Evolutionary conservation across 2,113 vertebrate species (phyloP).

Genomic region (Etia nguti): DNA sequence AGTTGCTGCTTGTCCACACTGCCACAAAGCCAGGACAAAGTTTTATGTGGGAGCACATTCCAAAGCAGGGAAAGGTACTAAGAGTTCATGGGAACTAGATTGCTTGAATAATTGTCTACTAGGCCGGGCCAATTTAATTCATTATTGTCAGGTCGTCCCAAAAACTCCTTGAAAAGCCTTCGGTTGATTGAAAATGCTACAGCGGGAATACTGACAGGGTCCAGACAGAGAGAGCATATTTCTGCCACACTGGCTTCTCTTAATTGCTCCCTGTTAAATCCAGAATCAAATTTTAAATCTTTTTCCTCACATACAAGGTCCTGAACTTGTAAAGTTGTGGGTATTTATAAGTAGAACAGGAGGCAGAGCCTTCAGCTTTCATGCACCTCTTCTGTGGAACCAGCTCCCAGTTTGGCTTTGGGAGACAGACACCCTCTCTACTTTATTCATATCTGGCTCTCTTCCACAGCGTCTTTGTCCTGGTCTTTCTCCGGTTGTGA

Average conservation of each 20-base stretch:
- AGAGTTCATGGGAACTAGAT: not conserved
- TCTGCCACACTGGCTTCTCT: not conserved
- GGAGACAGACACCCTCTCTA: not conserved
- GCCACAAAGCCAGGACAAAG: not conserved
- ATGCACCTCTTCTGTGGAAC: not conserved
- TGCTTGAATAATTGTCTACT: not conserved
- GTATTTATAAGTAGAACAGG: not conserved
- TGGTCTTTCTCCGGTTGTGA: not conserved
- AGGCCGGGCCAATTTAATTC: accelerated
- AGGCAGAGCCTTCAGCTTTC: not conserved
- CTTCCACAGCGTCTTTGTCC: not conserved
- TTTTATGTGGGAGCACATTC: not conserved
- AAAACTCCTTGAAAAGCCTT: too few species aligned
- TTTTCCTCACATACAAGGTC: not conserved
- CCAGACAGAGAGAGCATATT: not conserved
- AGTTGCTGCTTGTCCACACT: not conserved
- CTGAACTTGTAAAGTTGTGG: not conserved
- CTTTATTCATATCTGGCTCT: not conserved
- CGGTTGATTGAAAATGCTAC: too few species aligned
- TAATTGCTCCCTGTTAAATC: not conserved
- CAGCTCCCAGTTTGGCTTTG: not conserved
- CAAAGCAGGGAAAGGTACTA: not conserved
- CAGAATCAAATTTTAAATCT: not conserved
- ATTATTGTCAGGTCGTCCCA: not conserved
- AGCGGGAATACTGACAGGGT: not conserved